phyloP scores from a whole-genome alignment of 1,140 invertebrate species.

The Danaus melanippus region DNA sequence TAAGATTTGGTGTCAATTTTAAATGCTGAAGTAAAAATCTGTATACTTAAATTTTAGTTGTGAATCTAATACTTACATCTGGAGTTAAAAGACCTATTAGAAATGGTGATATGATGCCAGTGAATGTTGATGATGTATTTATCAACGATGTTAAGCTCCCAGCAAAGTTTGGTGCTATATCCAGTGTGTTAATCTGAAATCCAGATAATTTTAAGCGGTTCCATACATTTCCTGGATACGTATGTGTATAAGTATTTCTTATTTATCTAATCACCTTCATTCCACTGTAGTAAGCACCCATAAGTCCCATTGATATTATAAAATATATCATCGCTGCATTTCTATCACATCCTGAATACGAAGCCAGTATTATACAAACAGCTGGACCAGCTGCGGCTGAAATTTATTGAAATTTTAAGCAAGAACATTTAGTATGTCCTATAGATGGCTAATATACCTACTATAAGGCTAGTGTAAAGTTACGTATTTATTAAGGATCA shows the following conservation, averaged over 20 bases:
- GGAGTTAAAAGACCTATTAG: conserved; percentile 82
- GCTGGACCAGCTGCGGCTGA: conserved; percentile 43
- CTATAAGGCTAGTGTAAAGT: too few species aligned
- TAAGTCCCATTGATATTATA: conserved; percentile 76
- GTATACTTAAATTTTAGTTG: background rate
- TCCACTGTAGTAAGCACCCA: conserved; percentile 78
- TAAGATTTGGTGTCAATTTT: background rate
- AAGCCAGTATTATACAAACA: conserved; percentile 46
- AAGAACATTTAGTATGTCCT: too few species aligned
- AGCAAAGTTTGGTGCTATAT: conserved; percentile 88
- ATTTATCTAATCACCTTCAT: conserved; percentile 69
- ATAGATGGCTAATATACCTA: too few species aligned
- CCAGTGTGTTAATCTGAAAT: conserved; percentile 81
- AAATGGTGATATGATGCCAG: conserved; percentile 83
- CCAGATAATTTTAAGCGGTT: too few species aligned
- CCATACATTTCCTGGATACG: too few species aligned
- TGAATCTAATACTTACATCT: conserved; percentile 70
- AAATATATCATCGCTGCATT: conserved; percentile 73
- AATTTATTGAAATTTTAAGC: background rate
- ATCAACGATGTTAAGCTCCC: conserved; percentile 86
- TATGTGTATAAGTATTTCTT: too few species aligned
- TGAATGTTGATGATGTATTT: conserved; percentile 85
- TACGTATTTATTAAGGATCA: too few species aligned
- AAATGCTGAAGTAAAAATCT: background rate
- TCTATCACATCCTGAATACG: conserved; percentile 42